Conservation (phyloP, 2,888 invertebrate species). For the Hofmannophila pseudospretella region DNA sequence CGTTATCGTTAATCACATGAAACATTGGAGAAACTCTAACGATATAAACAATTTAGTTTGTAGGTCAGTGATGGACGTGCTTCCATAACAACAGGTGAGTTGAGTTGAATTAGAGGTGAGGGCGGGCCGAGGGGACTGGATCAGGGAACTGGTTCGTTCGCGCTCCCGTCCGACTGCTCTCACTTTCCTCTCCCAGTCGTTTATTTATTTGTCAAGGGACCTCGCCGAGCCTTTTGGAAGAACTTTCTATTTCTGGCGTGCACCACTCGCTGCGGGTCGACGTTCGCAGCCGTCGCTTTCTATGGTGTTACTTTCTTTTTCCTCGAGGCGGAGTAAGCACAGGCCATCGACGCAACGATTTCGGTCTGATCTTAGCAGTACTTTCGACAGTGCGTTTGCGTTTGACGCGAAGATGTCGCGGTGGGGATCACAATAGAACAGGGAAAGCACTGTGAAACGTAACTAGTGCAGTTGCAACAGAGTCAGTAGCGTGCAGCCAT, state of each 20-base stretch:
- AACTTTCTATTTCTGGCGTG: constrained; percentile 75
- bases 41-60: constrained; percentile 52
- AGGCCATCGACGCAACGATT: constrained; percentile 37
- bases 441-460: constrained; percentile 57
- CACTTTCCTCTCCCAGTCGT: constrained; percentile 66
- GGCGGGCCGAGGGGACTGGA: constrained; percentile 20
- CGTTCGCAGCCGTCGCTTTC: constrained; percentile 67
- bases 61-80: constrained; percentile 51
- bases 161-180: constrained; percentile 51
- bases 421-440: constrained; percentile 55
- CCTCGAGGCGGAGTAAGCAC: constrained; percentile 37
- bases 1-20: constrained; percentile 26
- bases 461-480: constrained; percentile 67
- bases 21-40: constrained; percentile 25
- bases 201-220: constrained; percentile 74
- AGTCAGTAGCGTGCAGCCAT: constrained; percentile 67
- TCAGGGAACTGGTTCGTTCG: constrained; percentile 56
- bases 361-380: constrained; percentile 43
- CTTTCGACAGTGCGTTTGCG: constrained; percentile 25
- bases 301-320: constrained; percentile 74
- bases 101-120: constrained; percentile 23
- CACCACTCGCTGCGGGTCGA: constrained; percentile 66
- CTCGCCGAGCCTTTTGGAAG: constrained; percentile 54
- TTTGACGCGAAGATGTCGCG: constrained; percentile 6
- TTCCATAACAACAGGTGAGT: constrained; percentile 34